Base-by-base conservation (phyloP, 2,888 invertebrate species). In the Cynaeus angustus region DNA sequence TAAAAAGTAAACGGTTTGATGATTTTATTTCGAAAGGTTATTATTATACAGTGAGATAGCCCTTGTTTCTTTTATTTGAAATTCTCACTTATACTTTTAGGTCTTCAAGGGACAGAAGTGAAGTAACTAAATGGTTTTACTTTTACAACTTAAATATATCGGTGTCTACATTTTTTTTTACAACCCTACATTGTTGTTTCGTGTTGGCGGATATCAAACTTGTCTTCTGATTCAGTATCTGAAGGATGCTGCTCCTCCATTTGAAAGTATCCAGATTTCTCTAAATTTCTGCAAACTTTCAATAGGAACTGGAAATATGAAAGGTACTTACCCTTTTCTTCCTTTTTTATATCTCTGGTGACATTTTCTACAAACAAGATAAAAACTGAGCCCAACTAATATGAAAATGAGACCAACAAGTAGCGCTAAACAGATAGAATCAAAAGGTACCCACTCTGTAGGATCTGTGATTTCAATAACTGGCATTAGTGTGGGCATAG, bases 41-140 rank as follows among this genome's bases (percentile, higher is more conserved):
- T n/a, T n/a, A n/a, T 37, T 69, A 69, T 14, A 66, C 41, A 41
- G 88, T 88, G 16, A 88, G 83, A 79, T 87, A 91, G 68, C 96
- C 96, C 37, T 16, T 56, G 3, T 41, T n/a, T 26, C 5, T 43
- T 58, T 43, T 4, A 10, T 21, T 21, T 14, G 9, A 7, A 26
- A 66, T 69, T 28, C 48, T 56, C 66, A 52, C 56, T 12, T 62
- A 77, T 81, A 81, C 77, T 81, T 82, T 82, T 91, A 93, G 94
- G 95, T 88, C 90, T 96, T 53, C 95, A 96, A 87, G 95, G 96
- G 59, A 96, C 96, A 84, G 95, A 96, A 89, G 93, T 95, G 64
- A 95, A 95, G 87, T 93, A 87, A 81, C 6, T 26, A 56, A 70
- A 64, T 56, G 26, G 68, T 74, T 77, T 77, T 72, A 75, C 75